Percentiles rank a stretch among this genome's conserved stretches.
These are phyloP conservation scores for Andricus quercusramuli DNA, from an alignment of 2,888 invertebrate genomes.

Conservation along the genomic window DNA sequence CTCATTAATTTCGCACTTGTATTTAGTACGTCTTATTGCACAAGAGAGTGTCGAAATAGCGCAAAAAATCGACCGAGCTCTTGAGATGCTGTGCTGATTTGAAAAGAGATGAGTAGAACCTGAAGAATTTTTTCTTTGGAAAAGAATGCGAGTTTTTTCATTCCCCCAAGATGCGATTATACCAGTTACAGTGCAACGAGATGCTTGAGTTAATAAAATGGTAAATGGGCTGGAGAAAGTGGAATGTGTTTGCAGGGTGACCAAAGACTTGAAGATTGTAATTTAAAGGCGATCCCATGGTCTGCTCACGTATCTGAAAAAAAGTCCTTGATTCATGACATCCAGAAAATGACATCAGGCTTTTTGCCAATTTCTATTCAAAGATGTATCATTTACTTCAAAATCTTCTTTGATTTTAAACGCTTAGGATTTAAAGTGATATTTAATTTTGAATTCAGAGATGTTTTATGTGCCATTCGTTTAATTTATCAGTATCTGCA, in stretches of 20 bases:
- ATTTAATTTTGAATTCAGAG: not conserved
- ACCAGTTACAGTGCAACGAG: conserved; percentile 47
- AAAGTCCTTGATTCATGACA: conserved; percentile 31
- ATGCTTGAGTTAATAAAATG: conserved; percentile 54
- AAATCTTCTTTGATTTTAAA: not conserved
- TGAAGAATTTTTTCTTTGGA: conserved; percentile 44
- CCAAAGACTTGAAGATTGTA: conserved; percentile 41
- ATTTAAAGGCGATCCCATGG: conserved; percentile 39
- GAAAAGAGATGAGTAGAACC: not conserved
- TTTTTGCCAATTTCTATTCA: not conserved
- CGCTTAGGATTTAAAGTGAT: not conserved
- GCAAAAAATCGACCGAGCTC: conserved; percentile 18
- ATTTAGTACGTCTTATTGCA: not conserved
- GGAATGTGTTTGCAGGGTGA: conserved; percentile 46
- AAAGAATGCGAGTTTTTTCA: conserved; percentile 49
- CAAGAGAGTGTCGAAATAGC: not conserved
- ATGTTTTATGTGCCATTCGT: not conserved
- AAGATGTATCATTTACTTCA: not conserved
- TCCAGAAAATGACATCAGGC: conserved; percentile 11
- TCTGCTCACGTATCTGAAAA: conserved; percentile 19
- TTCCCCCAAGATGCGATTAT: conserved; percentile 49
- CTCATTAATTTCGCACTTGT: conserved; percentile 12
- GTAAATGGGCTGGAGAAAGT: conserved; percentile 57
- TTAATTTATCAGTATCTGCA: not conserved
- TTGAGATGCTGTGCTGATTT: conserved; percentile 3